Evolutionary conservation across 2,113 vertebrate genomes (phyloP), one percentile per base, ranked within the genome.

Genomic region (Ctenodactylus gundi): DNA sequence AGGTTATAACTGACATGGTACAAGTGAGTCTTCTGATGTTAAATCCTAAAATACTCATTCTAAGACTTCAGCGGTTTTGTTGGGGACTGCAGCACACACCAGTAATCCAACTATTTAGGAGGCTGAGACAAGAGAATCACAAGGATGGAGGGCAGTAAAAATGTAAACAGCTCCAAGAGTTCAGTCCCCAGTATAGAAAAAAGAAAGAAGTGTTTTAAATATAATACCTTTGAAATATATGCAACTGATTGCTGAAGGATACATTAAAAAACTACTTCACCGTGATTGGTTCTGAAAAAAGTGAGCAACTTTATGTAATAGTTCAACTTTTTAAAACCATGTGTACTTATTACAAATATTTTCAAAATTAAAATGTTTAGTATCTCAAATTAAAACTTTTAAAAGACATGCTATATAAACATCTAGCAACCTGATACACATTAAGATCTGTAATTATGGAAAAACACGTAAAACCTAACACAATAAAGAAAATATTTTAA

Each of bases 281-380:
- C 21, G 89, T 27, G 57, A 75, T 3, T 87, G 27, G 46, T 60
- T 85, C 53, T 77, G 9, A 84, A 51, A 83, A n/a, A 86, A 88
- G 51, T 77, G n/a, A 85, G 62, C 36, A 85, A 91, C 58, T 60
- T 4, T 36, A 0, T 67, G 46, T 58, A 82, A 88, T 31, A n/a
- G 39, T 70, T 88, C n/a, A 82, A 88, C 9, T 90, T 62, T 62
- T 86, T 87, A 87, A 62, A 95, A 90, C 57, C 73, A 85, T 2
- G 4, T 72, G 36, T 39, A 93, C 58, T 85, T 80, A 91, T 64
- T 88, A 73, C 5, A 67, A 58, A 60, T 70, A 13, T 91, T 65
- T 72, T 90, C 23, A 85, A 96, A 94, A 93, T 77, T 82, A 91
- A 93, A 86, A 95, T 60, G 7, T 5, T 94, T 91, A 81, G 23